Evolutionary conservation across 2,113 vertebrate species (phyloP), one percentile per base, ranked within the genome.

Genomic region (Calonectris borealis): DNA sequence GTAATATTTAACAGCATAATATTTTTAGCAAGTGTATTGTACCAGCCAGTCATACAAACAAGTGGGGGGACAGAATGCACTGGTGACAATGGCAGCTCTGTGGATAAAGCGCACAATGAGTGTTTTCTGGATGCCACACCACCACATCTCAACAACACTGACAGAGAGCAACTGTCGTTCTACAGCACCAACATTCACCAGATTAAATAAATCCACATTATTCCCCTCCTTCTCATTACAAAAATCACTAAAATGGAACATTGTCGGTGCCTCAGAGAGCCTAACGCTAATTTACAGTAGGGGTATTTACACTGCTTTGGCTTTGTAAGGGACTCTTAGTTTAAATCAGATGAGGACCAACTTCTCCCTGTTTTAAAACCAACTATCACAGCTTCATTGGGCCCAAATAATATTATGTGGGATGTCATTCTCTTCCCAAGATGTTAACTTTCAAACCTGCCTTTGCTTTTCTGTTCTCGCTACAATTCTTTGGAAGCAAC

Each of bases 151-250:
- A 95, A 96, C 97, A 96, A 93, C 79, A 57, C 96, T 88, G 94
- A 97, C 96, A 98, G 95, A 88, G 91, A 88, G 94, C 87, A 93
- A 97, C 94, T 97, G 96, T 97, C 72, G 7, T 80, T 94, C 71
- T 88, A 96, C 90, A 97, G 95, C 94, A 92, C 95, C 91, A 73
- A 94, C 94, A 97, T 97, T 97, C 97, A 97, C 93, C 83, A 84
- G 68, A 86, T 96, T 75, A 95, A 96, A 97, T 97, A 97, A 97
- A 95, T 94, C 97, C 94, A 92, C 89, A 96, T 96, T 96, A 97
- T 96, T 97, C 75, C 75, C 21, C 31, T 85, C 75, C 65, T 93
- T 91, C 91, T 91, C 73, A 64, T 92, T 92, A 92, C 78, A 64
- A 81, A 94, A 91, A 86, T 62, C 76, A 69, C 88, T 91, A 76